These are phyloP conservation scores for Mastigias papua DNA, from an alignment of 30 jellyfish, hydroid and myxozoan genomes.

Conservation along the genomic window DNA sequence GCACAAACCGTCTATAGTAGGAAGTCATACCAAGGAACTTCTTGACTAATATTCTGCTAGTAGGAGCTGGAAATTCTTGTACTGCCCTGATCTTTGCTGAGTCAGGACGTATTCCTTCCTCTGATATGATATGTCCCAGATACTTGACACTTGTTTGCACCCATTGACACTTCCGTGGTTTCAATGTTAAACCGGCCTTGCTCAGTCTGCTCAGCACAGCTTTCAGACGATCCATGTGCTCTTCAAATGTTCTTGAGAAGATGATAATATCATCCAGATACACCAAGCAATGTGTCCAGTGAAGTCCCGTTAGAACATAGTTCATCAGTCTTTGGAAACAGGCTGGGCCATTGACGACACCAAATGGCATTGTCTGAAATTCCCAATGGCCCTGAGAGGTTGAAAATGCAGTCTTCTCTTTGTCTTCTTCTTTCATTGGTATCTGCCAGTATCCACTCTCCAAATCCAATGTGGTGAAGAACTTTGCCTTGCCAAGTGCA, in stretches of 20 bases:
- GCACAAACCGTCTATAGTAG: constrained; percentile 57
- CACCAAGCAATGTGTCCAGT: constrained; percentile 50
- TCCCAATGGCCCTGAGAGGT: constrained; percentile 33
- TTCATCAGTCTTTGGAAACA: constrained; percentile 68
- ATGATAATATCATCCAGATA: constrained; percentile 56
- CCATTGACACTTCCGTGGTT: constrained; percentile 56
- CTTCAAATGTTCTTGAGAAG: constrained; percentile 48
- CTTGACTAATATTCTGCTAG: constrained; percentile 20
- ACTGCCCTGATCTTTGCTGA: constrained; percentile 35
- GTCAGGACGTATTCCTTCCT: constrained; percentile 41
- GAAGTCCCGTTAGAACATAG: constrained; percentile 50
- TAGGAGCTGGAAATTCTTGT: constrained; percentile 58
- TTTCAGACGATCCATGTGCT: constrained; percentile 42
- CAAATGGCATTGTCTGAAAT: constrained; percentile 62
- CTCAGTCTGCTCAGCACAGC: constrained; percentile 32
- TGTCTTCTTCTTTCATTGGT: constrained; percentile 34
- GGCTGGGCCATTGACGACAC: constrained; percentile 59
- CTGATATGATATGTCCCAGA: constrained; percentile 59
- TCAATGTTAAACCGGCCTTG: constrained; percentile 55
- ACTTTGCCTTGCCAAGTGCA: constrained; percentile 47
- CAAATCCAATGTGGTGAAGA: constrained; percentile 51
- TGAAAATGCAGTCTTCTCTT: constrained; percentile 69
- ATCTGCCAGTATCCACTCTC: constrained; percentile 75
- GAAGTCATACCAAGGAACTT: constrained; percentile 56
- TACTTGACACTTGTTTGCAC: constrained; percentile 23